Base-by-base conservation (phyloP, 1,140 invertebrate genomes). In the Holotrichia oblita region DNA sequence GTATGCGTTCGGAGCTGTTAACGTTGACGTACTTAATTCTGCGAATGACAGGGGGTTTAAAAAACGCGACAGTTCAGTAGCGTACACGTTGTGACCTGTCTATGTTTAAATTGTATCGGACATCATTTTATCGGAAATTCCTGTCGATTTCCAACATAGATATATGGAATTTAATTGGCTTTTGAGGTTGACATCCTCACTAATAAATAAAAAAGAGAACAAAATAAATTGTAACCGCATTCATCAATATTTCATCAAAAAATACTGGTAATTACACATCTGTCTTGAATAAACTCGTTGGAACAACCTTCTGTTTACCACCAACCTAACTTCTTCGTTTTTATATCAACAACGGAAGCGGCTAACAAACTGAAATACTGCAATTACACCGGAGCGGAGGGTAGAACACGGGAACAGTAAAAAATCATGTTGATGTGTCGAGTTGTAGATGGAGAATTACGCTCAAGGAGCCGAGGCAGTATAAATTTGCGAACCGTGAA, bases 401-500 rank as follows among this genome's bases (percentile, higher is more conserved):
- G 17, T 55, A 55, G 48, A 55, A 55, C 48, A 55, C 48, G 48
- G n/a, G 14, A 55, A 55, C 48, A 55, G 48, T 55, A 55, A 55
- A 55, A 55, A 55, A 55, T 55, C 48, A 55, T 55, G 48, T 55
- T 55, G 48, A 55, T 55, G 48, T 55, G 48, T 55, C 48, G 48
- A 55, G 48, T 55, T 55, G 48, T 55, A 55, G 48, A 55, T 55
- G 48, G 48, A 14, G 48, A 55, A 55, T 55, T 55, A 55, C 48
- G 48, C 48, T 17, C 48, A 55, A 55, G 48, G 48, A 55, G 48
- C 48, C 48, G 42, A 80, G 79, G 78, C 80, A 78, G 74, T 80
- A 80, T 79, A 79, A 80, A 79, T 81, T 83, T 83, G 81, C 82
- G 81, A 82, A 55, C 81, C 82, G 81, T 83, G 81, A 83, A 83